A percentile compares a stretch with the other conserved stretches of the same genome.
Conservation (phyloP, 1,140 invertebrate species). For the Aphis craccivora region DNA sequence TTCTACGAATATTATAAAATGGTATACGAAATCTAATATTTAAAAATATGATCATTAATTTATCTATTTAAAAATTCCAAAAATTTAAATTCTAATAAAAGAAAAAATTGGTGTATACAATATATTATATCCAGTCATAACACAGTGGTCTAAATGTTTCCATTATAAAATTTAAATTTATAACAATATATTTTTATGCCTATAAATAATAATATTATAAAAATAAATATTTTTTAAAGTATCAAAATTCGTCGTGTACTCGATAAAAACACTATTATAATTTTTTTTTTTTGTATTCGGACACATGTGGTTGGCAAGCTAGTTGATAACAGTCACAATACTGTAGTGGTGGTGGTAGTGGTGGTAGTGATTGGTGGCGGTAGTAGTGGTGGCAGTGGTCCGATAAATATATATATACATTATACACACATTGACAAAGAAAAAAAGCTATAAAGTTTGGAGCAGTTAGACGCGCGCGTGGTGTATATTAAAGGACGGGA, state of each 20-base stretch:
- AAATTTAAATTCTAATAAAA: not conserved
- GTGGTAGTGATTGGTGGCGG: not conserved
- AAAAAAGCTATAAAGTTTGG: constrained; percentile 37
- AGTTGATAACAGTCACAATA: constrained; percentile 2
- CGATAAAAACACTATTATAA: not conserved
- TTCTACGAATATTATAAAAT: too few relatives aligned
- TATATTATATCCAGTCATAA: not conserved
- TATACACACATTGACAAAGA: not conserved
- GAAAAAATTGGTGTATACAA: not conserved
- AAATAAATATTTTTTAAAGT: not conserved
- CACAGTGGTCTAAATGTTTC: not conserved
- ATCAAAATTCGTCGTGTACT: not conserved
- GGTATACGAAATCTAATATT: too few relatives aligned
- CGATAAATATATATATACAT: not conserved
- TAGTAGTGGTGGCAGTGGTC: not conserved
- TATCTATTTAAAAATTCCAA: too few relatives aligned
- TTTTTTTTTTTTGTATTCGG: not conserved
- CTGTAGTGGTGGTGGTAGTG: not conserved
- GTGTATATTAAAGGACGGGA: constrained; percentile 39
- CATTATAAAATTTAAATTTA: not conserved
- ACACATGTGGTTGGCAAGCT: not conserved
- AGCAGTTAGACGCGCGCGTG: not conserved
- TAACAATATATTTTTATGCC: not conserved
- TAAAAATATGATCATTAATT: too few relatives aligned
- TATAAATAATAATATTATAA: not conserved